A percentile compares a stretch with the other conserved stretches of the same genome.
phyloP scores from a whole-genome alignment of 2,113 vertebrate genomes.

The Periophthalmodon schlosseri region DNA sequence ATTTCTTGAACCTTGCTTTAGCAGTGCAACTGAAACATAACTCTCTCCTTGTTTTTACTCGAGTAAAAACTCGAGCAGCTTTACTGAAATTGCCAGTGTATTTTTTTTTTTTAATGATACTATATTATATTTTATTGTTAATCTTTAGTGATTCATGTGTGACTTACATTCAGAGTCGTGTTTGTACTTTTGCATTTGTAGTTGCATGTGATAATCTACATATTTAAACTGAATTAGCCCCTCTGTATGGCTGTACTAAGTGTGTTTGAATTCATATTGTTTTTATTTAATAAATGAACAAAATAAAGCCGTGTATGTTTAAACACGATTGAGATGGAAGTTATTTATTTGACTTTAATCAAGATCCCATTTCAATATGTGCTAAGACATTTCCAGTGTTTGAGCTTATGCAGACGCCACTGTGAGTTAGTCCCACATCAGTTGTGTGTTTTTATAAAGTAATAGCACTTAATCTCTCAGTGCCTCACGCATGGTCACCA shows the following conservation, averaged over 20 bases:
- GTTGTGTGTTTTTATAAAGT: conserved; percentile 45
- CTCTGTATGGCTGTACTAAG: not conserved
- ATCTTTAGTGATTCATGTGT: not conserved
- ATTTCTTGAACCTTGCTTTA: not conserved
- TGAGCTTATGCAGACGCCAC: conserved; percentile 39
- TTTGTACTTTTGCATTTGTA: too few species aligned
- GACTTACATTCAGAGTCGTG: not conserved
- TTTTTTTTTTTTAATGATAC: too few species aligned
- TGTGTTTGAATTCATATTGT: not conserved
- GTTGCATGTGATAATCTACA: not conserved
- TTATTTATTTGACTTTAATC: conserved; percentile 3
- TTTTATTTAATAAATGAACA: not conserved
- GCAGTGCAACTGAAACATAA: not conserved
- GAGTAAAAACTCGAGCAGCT: not conserved
- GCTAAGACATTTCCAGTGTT: not conserved
- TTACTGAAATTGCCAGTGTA: too few species aligned
- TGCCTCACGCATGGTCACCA: conserved; percentile 44
- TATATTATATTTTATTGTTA: too few species aligned
- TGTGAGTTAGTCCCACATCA: conserved; percentile 51
- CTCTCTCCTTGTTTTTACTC: not conserved
- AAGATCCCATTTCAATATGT: not conserved
- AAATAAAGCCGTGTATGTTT: not conserved
- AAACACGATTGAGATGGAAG: not conserved
- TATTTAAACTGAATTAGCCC: not conserved
- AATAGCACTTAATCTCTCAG: conserved; percentile 54